Evolutionary conservation across 2,113 vertebrate species (phyloP).

Genomic region (Atractosteus spatula): DNA sequence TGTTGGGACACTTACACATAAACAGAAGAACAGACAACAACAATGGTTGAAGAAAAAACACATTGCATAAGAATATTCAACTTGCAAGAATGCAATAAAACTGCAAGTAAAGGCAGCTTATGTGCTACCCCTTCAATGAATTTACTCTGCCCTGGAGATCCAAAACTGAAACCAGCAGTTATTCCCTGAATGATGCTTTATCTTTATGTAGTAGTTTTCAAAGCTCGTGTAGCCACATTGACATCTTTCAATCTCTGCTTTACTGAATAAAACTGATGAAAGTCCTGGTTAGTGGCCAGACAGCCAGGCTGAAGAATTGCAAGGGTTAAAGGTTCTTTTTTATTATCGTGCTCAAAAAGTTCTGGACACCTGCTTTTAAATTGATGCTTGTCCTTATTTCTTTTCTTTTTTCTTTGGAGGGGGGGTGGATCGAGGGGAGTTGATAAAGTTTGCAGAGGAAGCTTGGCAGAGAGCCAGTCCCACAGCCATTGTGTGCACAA

Average conservation of each 20-base stretch:
- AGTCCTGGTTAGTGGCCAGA: constrained; percentile 60
- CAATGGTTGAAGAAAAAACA: too few species aligned
- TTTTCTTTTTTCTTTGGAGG: constrained; percentile 56
- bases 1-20: too few species aligned
- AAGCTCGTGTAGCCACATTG: constrained; percentile 51
- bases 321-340: constrained; percentile 64
- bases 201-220: constrained; percentile 52
- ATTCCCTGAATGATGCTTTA: constrained; percentile 57
- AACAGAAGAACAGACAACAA: too few species aligned
- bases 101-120: too few species aligned
- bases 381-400: constrained; percentile 53
- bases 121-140: too few species aligned
- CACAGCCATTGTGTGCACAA: constrained; percentile 56
- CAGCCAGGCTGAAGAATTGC: constrained; percentile 56
- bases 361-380: constrained; percentile 76
- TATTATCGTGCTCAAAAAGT: constrained; percentile 60
- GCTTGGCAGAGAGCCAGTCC: constrained; percentile 62
- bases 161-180: constrained; percentile 59
- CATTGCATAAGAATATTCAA: too few species aligned
- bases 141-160: too few species aligned
- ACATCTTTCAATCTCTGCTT: constrained; percentile 68
- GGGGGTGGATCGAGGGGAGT: constrained; percentile 40
- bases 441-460: constrained; percentile 67
- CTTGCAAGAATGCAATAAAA: too few species aligned
- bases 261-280: constrained; percentile 66